phyloP scores from a whole-genome alignment of 1,140 invertebrate genomes.

The Atta colombica region DNA sequence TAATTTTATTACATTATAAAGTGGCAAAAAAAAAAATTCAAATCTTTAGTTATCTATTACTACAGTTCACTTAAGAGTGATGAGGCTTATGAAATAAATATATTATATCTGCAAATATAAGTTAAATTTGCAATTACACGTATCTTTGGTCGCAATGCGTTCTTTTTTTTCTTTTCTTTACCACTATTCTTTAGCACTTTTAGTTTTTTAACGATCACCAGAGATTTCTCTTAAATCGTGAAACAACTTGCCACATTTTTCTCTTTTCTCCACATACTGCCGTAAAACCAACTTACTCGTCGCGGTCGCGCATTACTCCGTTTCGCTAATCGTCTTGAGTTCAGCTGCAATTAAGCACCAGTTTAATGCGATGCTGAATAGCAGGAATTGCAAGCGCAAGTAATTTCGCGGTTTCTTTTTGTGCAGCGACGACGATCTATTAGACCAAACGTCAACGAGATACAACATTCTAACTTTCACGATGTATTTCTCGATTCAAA shows the following conservation, averaged over 20 bases:
- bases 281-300: conserved; percentile 43
- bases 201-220: conserved; percentile 45
- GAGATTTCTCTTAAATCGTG: conserved; percentile 41
- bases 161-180: conserved; percentile 3
- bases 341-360: conserved; percentile 69
- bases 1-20: neutral
- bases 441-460: conserved; percentile 53
- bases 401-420: conserved; percentile 45
- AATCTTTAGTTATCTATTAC: neutral
- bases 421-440: neutral
- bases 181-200: neutral
- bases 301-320: conserved; percentile 42
- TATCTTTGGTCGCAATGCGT: neutral
- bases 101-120: neutral
- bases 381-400: conserved; percentile 45
- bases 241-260: conserved; percentile 40
- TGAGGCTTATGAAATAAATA: neutral
- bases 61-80: neutral
- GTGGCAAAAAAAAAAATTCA: neutral
- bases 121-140: neutral
- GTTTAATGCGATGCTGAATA: conserved; percentile 44
- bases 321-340: conserved; percentile 64
- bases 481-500: neutral
- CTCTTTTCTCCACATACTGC: conserved; percentile 21
- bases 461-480: neutral